Conservation (phyloP, 2,888 invertebrate species). For the Aethes cnicana region DNA sequence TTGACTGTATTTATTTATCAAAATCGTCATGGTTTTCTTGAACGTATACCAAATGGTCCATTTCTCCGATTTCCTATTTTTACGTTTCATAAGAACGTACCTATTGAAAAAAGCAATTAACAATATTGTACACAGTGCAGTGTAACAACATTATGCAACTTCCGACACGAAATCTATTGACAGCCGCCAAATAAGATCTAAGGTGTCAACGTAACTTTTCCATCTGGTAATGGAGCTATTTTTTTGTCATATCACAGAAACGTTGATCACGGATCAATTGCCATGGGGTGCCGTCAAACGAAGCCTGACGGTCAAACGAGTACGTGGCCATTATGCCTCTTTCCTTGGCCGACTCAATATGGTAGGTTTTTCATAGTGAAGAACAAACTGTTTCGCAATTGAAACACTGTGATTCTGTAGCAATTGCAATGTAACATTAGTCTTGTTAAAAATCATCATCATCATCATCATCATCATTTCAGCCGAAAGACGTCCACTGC, state of each 20-base stretch:
- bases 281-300: conserved; percentile 31
- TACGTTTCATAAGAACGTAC: no score
- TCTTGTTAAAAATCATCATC: no score
- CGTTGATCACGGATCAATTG: conserved; percentile 34
- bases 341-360: conserved; percentile 54
- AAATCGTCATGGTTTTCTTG: no score
- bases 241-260: conserved; percentile 27
- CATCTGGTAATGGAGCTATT: no score
- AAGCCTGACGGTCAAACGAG: conserved; percentile 51
- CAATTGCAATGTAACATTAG: not conserved
- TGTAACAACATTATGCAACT: not conserved
- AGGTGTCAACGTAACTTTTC: not conserved
- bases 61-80: no score
- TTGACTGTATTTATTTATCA: no score
- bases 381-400: conserved; percentile 23
- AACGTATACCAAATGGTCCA: no score
- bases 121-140: conserved; percentile 20
- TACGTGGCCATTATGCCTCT: conserved; percentile 41
- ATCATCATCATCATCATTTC: no score
- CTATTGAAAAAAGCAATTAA: not conserved
- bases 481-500: no score
- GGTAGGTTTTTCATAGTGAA: conserved; percentile 24
- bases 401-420: not conserved
- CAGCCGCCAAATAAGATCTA: not conserved
- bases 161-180: not conserved